Evolutionary conservation across 2,888 invertebrate genomes (phyloP).

Genomic region (Caprella mutica): DNA sequence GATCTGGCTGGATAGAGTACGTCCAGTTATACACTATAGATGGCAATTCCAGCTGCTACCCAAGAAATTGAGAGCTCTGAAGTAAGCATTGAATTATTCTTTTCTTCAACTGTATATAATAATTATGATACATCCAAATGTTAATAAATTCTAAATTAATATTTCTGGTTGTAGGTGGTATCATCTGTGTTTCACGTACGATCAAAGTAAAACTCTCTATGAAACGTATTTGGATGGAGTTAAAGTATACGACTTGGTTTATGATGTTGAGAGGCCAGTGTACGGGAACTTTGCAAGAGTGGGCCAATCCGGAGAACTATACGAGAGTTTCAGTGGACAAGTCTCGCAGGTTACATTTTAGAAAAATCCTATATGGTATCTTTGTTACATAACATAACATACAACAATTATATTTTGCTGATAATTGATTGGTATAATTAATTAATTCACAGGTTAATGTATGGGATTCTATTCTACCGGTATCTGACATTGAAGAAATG

Average conservation of each 20-base stretch:
- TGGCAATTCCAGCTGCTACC: too few species aligned
- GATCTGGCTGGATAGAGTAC: too few species aligned
- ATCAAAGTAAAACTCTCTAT: slow-evolving; percentile 3
- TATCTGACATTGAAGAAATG: slow-evolving; percentile 6
- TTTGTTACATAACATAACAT: not conserved
- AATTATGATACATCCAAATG: too few species aligned
- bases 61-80: too few species aligned
- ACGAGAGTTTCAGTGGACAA: slow-evolving; percentile 20
- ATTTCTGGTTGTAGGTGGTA: too few species aligned
- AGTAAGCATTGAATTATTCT: too few species aligned
- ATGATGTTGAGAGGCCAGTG: slow-evolving; percentile 10
- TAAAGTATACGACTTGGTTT: slow-evolving; percentile 14
- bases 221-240: slow-evolving; percentile 19
- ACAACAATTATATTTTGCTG: too few species aligned
- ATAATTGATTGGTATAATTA: too few species aligned
- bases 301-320: slow-evolving; percentile 6
- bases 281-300: slow-evolving; percentile 9
- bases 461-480: slow-evolving; percentile 13
- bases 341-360: slow-evolving; percentile 17
- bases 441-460: slow-evolving; percentile 17
- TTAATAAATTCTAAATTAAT: too few species aligned
- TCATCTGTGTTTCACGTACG: slow-evolving; percentile 19
- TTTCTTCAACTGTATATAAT: too few species aligned
- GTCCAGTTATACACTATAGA: too few species aligned
- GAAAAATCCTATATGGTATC: not conserved